Evolutionary conservation across 2,113 vertebrate genomes (phyloP).

Genomic region (Choloepus hoffmanni): DNA sequence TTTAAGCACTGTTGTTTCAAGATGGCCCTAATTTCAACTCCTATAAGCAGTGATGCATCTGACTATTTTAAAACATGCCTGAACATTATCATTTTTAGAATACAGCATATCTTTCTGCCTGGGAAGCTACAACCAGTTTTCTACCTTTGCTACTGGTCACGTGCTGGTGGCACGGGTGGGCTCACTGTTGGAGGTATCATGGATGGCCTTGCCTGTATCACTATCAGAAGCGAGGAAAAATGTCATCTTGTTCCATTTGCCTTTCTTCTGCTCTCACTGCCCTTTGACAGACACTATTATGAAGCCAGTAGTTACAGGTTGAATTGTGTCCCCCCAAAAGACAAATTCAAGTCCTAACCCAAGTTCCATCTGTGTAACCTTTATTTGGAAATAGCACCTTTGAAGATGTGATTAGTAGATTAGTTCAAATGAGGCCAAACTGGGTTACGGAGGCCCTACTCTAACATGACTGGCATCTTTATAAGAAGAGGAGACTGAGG

Average conservation of each 20-base stretch:
- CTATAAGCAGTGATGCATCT: background rate
- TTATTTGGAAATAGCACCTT: too few relatives aligned
- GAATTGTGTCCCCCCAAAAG: too few relatives aligned
- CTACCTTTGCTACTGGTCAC: background rate
- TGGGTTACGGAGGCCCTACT: too few relatives aligned
- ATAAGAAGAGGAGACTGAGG: too few relatives aligned
- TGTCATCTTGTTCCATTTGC: accelerated
- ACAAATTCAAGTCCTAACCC: too few relatives aligned
- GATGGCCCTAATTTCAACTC: background rate
- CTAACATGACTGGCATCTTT: too few relatives aligned
- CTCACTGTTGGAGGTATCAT: background rate
- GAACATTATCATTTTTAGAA: background rate
- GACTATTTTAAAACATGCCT: background rate
- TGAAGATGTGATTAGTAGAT: too few relatives aligned
- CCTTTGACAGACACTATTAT: background rate
- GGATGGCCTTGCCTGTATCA: background rate
- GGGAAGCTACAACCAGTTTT: background rate
- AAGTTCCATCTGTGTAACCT: too few relatives aligned
- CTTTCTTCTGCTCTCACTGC: background rate
- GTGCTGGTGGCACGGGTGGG: background rate
- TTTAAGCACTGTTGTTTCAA: background rate
- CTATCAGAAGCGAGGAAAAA: background rate
- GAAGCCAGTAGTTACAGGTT: too few relatives aligned
- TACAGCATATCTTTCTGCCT: background rate
- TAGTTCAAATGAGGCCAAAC: too few relatives aligned